A percentile compares a stretch with the other conserved stretches of the same genome.
Conservation (phyloP, 2,797 vertebrate species). For the Galagoides demidoff region DNA sequence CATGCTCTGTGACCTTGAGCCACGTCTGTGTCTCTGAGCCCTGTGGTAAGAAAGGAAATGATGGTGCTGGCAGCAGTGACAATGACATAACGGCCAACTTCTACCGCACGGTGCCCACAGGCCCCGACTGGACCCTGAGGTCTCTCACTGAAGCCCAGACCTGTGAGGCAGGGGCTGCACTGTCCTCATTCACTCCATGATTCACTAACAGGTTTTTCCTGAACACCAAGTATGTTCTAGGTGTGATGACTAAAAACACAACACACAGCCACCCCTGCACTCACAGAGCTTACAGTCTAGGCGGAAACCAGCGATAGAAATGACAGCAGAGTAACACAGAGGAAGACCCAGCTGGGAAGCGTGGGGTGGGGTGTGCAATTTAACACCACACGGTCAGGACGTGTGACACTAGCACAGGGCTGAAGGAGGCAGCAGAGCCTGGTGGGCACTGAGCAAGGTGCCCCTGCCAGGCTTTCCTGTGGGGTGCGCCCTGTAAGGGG, state of each 20-base stretch:
- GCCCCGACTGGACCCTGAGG: rapidly evolving
- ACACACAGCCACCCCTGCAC: background rate
- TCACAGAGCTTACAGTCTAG: background rate
- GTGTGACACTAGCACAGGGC: background rate
- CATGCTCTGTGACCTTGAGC: background rate
- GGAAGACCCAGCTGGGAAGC: background rate
- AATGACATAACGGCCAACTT: background rate
- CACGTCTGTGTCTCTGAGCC: background rate
- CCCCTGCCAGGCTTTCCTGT: background rate
- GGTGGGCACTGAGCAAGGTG: background rate
- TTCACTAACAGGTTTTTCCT: background rate
- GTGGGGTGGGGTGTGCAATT: too few species aligned
- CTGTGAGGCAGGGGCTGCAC: rapidly evolving
- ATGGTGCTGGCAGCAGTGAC: too few species aligned
- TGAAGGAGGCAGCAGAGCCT: background rate
- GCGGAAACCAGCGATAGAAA: background rate
- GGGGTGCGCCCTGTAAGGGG: rapidly evolving
- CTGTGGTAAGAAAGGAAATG: background rate
- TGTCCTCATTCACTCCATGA: background rate
- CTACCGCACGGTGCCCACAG: rapidly evolving
- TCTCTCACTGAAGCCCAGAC: background rate
- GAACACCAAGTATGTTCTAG: background rate
- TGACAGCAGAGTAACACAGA: background rate
- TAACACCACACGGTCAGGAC: background rate
- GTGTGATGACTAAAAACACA: background rate